A percentile compares a stretch with the other conserved stretches of the same genome.
These are phyloP conservation scores for Oreochromis niloticus DNA, from an alignment of 2,113 vertebrate species.

Conservation along the genomic window DNA sequence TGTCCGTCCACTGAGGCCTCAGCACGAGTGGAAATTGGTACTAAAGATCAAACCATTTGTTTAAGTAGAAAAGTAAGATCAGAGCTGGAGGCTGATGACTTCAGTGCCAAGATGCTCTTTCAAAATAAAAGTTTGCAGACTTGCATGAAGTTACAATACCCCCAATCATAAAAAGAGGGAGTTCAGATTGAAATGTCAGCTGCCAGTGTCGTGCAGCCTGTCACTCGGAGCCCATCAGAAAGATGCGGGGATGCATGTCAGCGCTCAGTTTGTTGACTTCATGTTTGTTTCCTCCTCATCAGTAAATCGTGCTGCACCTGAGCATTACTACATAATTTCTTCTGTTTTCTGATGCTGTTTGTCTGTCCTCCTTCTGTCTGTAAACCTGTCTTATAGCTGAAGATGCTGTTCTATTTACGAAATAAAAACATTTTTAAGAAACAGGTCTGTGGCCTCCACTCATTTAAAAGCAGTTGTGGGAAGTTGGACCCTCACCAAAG, in stretches of 20 bases:
- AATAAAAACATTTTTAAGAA: slow-evolving; percentile 79
- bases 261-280: not conserved
- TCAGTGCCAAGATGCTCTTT: not conserved
- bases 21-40: not conserved
- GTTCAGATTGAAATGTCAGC: not conserved
- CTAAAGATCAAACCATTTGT: not conserved
- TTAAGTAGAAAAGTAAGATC: not conserved
- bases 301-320: not conserved
- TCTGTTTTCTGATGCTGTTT: slow-evolving; percentile 4
- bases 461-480: not conserved
- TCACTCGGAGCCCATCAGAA: not conserved
- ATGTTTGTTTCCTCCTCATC: not conserved
- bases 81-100: not conserved
- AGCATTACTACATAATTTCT: not conserved
- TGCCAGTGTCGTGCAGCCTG: not conserved
- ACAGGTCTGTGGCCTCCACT: not conserved
- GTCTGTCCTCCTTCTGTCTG: slow-evolving; percentile 52
- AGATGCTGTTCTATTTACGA: slow-evolving; percentile 82
- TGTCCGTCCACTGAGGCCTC: not conserved
- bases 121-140: not conserved
- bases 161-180: not conserved
- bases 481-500: not conserved
- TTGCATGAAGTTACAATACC: not conserved
- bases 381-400: slow-evolving; percentile 69
- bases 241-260: not conserved